These are phyloP conservation scores for Ophioderma brevispina DNA, from an alignment of 35 echinoderm and acorn worm genomes.

Conservation along the genomic window DNA sequence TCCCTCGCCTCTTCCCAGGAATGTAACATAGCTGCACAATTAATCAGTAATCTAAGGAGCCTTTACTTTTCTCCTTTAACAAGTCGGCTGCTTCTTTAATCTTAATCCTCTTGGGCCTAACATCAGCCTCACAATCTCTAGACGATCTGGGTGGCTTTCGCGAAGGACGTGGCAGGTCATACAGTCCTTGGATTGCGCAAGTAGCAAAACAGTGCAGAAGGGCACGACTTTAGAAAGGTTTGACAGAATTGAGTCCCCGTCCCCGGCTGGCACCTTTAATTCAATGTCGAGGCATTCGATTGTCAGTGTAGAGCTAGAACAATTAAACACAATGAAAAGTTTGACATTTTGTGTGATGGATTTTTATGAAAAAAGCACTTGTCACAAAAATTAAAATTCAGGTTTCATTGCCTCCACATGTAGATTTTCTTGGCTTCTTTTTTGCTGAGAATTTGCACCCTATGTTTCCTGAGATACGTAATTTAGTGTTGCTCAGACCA, in stretches of 20 bases:
- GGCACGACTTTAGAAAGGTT: conserved; percentile 27
- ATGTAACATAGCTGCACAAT: conserved; percentile 86
- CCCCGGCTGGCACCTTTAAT: conserved; percentile 87
- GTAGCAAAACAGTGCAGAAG: conserved; percentile 59
- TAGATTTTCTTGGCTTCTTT: too few relatives aligned
- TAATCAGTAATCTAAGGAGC: conserved; percentile 76
- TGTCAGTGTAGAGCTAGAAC: too few relatives aligned
- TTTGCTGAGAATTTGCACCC: too few relatives aligned
- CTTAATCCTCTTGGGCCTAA: conserved; percentile 36
- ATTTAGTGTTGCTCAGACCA: too few relatives aligned
- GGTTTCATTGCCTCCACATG: too few relatives aligned
- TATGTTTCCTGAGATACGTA: too few relatives aligned
- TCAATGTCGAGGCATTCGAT: too few relatives aligned
- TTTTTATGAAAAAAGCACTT: too few relatives aligned
- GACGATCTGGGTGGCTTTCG: conserved; percentile 4
- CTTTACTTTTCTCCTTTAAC: conserved; percentile 37
- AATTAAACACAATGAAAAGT: too few relatives aligned
- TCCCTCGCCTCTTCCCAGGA: conserved; percentile 83
- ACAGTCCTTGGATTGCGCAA: conserved; percentile 62
- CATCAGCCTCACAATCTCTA: conserved; percentile 73
- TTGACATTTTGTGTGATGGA: too few relatives aligned
- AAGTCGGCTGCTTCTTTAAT: conserved; percentile 45
- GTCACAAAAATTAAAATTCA: too few relatives aligned
- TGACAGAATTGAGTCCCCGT: conserved; percentile 79
- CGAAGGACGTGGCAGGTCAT: neutral